Evolutionary conservation across 2,797 vertebrate species (phyloP).

Genomic region (Melanotaenia boesemani): DNA sequence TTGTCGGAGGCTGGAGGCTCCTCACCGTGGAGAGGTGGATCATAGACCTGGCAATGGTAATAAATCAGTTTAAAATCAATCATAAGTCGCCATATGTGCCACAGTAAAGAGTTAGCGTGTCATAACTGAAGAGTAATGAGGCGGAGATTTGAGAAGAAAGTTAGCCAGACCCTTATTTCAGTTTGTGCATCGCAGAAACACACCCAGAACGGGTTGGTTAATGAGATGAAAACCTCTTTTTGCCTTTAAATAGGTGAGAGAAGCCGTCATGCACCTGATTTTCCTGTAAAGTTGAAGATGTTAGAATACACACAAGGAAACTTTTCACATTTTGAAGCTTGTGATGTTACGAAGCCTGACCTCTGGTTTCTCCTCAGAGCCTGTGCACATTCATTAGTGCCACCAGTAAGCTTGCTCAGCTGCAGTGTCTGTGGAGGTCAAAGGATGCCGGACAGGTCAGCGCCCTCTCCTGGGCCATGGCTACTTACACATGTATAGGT

Average conservation of each 20-base stretch:
- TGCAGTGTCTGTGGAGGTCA: slow-evolving; percentile 89
- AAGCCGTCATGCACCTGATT: not conserved
- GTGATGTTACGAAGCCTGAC: slow-evolving; percentile 13
- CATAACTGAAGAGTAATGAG: slow-evolving; percentile 60
- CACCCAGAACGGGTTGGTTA: slow-evolving; percentile 20
- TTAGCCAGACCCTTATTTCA: slow-evolving; percentile 40
- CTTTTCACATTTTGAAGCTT: not conserved
- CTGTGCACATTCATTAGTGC: slow-evolving; percentile 91
- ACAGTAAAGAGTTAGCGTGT: slow-evolving; percentile 25
- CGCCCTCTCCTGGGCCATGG: slow-evolving; percentile 89
- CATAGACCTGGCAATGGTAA: slow-evolving; percentile 94
- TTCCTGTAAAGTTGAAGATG: slow-evolving; percentile 6
- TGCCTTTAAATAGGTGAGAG: slow-evolving; percentile 28
- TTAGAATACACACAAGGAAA: not conserved
- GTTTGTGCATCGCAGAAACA: slow-evolving; percentile 12
- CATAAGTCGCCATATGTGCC: slow-evolving; percentile 15
- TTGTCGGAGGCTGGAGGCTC: slow-evolving; percentile 87
- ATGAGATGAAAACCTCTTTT: slow-evolving; percentile 30
- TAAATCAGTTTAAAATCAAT: slow-evolving; percentile 35
- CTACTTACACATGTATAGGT: slow-evolving; percentile 89
- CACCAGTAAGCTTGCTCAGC: slow-evolving; percentile 91
- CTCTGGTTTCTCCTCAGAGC: slow-evolving; percentile 82
- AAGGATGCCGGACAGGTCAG: slow-evolving; percentile 89
- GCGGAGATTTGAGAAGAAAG: slow-evolving; percentile 29
- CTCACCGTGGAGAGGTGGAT: slow-evolving; percentile 89